Evolutionary conservation across 2,797 vertebrate genomes (phyloP).

Genomic region (Megaceryle alcyon): DNA sequence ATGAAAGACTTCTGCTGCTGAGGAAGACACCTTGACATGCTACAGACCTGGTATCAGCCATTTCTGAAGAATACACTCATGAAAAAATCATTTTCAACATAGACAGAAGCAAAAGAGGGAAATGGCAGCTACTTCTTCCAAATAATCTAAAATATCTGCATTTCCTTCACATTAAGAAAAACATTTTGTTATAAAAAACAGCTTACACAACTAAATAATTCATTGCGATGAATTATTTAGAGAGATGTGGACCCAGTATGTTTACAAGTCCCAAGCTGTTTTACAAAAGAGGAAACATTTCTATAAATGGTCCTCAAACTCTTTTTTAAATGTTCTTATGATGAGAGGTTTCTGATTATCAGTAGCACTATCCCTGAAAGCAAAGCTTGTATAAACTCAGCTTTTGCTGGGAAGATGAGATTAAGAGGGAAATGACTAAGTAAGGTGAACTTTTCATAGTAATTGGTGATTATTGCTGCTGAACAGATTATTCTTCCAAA

Average conservation of each 20-base stretch:
- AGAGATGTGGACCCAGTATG: conserved; percentile 16
- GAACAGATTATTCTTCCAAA: conserved; percentile 16
- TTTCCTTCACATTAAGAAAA: background rate
- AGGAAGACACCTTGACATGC: background rate
- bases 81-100: background rate
- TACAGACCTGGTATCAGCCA: background rate
- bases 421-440: background rate
- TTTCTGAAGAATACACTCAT: background rate
- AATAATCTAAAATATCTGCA: background rate
- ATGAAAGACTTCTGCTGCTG: background rate
- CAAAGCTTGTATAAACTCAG: conserved; percentile 4
- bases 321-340: background rate
- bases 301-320: conserved; percentile 4
- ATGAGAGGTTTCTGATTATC: background rate
- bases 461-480: background rate
- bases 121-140: background rate
- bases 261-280: conserved; percentile 50
- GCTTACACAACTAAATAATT: conserved; percentile 59
- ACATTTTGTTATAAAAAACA: background rate
- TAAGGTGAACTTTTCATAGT: conserved; percentile 23
- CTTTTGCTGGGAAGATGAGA: background rate
- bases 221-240: conserved; percentile 56
- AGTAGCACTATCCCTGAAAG: background rate
- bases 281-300: conserved; percentile 51
- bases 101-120: background rate